phyloP scores from a whole-genome alignment of 2,888 invertebrate genomes.

The Pherbina coryleti region DNA sequence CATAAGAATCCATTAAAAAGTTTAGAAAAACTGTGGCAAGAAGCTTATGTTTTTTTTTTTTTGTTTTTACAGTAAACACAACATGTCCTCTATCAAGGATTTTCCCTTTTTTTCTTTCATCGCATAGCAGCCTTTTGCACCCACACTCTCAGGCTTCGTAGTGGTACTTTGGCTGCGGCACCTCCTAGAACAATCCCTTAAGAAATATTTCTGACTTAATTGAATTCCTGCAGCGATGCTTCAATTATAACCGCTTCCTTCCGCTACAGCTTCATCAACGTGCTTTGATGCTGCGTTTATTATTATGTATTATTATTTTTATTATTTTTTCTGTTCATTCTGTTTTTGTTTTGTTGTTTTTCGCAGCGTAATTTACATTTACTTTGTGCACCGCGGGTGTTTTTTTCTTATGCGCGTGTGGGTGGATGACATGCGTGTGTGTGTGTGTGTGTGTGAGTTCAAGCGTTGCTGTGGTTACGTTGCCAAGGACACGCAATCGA shows the following conservation, averaged over 20 bases:
- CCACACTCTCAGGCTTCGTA: too few species aligned
- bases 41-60: too few species aligned
- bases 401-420: background rate
- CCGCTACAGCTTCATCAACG: background rate
- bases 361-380: background rate
- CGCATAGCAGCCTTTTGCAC: too few species aligned
- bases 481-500: slow-evolving; percentile 16
- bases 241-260: slow-evolving; percentile 9
- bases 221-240: slow-evolving; percentile 12
- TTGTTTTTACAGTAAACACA: too few species aligned
- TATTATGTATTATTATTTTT: slow-evolving; percentile 14
- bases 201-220: slow-evolving; percentile 17
- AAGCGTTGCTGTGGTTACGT: slow-evolving; percentile 13
- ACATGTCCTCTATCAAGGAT: too few species aligned
- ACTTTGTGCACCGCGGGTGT: slow-evolving; percentile 1
- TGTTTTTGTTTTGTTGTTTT: background rate
- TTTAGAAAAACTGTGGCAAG: too few species aligned
- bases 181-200: too few species aligned
- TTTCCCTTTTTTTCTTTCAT: too few species aligned
- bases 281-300: slow-evolving; percentile 4
- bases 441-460: background rate
- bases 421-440: background rate
- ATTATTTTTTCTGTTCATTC: background rate
- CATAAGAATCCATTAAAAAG: too few species aligned
- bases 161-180: too few species aligned